Conservation (phyloP, 2,113 vertebrate species). For the Microcebus jonahi region DNA sequence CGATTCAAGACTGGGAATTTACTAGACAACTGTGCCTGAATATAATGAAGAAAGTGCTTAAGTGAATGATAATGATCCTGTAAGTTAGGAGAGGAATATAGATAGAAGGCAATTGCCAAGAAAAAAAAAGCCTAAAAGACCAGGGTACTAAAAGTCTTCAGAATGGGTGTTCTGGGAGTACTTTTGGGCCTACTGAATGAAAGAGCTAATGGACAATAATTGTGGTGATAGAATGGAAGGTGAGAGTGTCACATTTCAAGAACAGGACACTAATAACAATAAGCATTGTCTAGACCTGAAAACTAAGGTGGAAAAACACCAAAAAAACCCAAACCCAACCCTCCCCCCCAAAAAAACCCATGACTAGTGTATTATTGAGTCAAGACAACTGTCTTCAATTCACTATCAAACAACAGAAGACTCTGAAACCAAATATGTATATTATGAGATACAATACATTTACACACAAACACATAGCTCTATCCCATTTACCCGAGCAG, state of each 20-base stretch:
- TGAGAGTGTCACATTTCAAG: background rate
- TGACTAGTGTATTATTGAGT: background rate
- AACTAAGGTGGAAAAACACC: background rate
- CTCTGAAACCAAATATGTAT: background rate
- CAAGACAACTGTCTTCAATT: background rate
- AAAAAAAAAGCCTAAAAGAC: background rate
- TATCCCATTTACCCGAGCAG: slow-evolving; percentile 90
- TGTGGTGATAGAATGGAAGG: background rate
- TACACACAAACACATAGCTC: background rate
- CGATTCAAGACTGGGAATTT: background rate
- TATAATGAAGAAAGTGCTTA: background rate
- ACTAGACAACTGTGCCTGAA: background rate
- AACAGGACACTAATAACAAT: background rate
- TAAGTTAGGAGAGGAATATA: background rate
- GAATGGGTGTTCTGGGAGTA: background rate
- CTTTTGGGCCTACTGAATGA: background rate
- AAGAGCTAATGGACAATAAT: background rate
- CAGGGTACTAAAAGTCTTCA: background rate
- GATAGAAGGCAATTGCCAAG: background rate
- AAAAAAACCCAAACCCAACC: too few species aligned
- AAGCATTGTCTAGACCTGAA: background rate
- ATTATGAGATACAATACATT: background rate
- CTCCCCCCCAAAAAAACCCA: too few species aligned
- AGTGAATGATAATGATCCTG: background rate
- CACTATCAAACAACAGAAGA: background rate